A percentile compares a stretch with the other conserved stretches of the same genome.
These are phyloP conservation scores for Gyps fulvus DNA, from an alignment of 2,113 vertebrate species.

Conservation along the genomic window DNA sequence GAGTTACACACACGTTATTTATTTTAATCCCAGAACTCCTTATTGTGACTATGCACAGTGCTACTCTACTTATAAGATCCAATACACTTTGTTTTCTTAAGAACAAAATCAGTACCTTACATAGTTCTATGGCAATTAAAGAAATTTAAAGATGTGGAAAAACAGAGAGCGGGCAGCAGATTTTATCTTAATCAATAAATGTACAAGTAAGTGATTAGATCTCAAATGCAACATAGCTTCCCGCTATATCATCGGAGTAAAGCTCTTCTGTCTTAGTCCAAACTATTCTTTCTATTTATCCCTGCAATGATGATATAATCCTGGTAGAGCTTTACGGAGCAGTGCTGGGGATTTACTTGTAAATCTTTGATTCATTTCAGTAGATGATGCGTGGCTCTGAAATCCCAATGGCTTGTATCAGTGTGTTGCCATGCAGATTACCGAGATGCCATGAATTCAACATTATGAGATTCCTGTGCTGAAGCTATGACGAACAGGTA, in stretches of 20 bases:
- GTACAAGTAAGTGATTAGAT: conserved; percentile 11
- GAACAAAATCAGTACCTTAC: neutral
- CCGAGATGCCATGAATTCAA: neutral
- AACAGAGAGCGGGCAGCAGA: neutral
- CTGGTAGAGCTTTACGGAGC: conserved; percentile 6
- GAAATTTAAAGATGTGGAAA: neutral
- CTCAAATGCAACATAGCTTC: neutral
- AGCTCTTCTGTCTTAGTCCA: conserved; percentile 31
- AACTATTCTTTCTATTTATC: conserved; percentile 21
- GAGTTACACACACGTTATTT: neutral
- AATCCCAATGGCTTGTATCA: neutral
- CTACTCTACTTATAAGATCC: neutral
- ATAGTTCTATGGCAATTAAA: neutral
- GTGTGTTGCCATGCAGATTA: conserved; percentile 50
- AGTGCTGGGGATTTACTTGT: conserved; percentile 40
- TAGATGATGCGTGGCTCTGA: neutral
- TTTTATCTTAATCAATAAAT: conserved; percentile 13
- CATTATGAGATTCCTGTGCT: neutral
- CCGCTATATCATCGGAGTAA: neutral
- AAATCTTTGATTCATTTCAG: conserved; percentile 48
- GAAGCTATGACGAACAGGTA: neutral
- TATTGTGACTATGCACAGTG: neutral
- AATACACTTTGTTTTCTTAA: neutral
- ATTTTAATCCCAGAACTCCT: neutral
- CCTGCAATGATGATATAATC: conserved; percentile 49